Evolutionary conservation across 2,113 vertebrate species (phyloP), one percentile per base, ranked within the genome.

Genomic region (Dolichallabes microphthalmus): DNA sequence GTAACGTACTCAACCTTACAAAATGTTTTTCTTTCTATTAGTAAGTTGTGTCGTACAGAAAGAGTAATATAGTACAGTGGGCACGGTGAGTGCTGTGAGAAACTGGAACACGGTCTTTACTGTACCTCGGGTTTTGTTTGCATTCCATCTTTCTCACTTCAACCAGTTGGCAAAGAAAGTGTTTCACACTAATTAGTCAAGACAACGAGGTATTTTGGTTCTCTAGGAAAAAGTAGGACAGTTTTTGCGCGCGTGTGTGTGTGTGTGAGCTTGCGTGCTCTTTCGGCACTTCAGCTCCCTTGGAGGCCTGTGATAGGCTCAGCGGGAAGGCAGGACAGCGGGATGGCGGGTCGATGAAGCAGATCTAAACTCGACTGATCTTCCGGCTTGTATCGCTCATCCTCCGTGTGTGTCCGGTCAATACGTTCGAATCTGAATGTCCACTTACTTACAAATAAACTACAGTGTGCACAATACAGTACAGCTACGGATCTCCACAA

Each of bases 281-380:
- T 71, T 88, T 90, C 63, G 85, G 92, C 92, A 86, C 88, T 86
- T 85, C 25, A 81, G 78, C 88, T 91, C 90, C 89, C 85, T 61
- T 14, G 32, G 85, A 88, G 92, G 88, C 87, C 86, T 89, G 84
- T 91, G 92, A 93, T 93, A 92, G 91, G 92, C 91, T 90, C 89
- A 82, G 91, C 75, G 1, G 92, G 92, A 79, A 77, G 73, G 75
- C n/a, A 2, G 93, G 92, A 79, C 77, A 73, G 76, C 27, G 85
- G 85, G 89, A 92, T 86, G 86, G 89, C 14, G 84, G 89, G 82
- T 88, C 88, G 89, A 93, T 90, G 90, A 90, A 89, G 89, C 88
- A 87, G 89, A 92, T 93, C 91, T 89, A 89, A 92, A 91, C 91
- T 87, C 88, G 90, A 90, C 63, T 45, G 77, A 78, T 45, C 45